Base-by-base conservation (phyloP, 2,113 vertebrate genomes). In the Alethe diademata region DNA sequence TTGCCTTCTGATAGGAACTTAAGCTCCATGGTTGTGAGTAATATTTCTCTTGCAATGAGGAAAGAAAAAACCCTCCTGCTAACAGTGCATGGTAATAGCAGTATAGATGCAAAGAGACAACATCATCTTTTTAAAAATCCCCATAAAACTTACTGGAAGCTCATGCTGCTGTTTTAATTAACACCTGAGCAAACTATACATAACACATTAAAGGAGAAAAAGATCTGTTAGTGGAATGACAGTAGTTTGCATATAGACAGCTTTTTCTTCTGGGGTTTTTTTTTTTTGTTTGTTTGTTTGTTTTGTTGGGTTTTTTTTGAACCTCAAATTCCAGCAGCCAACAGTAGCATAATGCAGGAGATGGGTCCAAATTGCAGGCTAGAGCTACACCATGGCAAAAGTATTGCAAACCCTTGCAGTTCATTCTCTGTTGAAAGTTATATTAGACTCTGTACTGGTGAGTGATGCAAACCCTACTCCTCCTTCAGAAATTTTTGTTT, bases 91-190 rank as follows among this genome's bases (percentile, higher is more conserved):
- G 48, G 38, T 56, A 79, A 70, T 43, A 87, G 67, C 67, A 79
- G 54, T 58, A 73, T 31, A 73, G 66, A 87, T 40, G 92, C 6
- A 11, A 81, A 91, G 19, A 70, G 42, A 70, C 58, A 79, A 14
- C 17, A 26, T 66, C 57, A 42, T 48, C 2, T 57, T 69, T 89
- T 9, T 1, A n/a, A 80, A 66, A 86, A 86, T 66, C 35, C 14
- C 38, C 22, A 26, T 36, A 86, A 92, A 95, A 93, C 42, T 76
- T 76, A 65, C 42, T 86, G 42, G 74, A 95, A 86, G 72, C 69
- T 78, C 78, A 78, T 65, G 43, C 60, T 79, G 88, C 56, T 88
- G 64, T 88, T 92, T 84, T 92, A 95, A 95, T 94, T 91, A 94
- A 90, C 91, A 92, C 86, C 78, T 88, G 72, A 86, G 67, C 70